Percentiles rank a stretch among this genome's conserved stretches.
Evolutionary conservation across 2,888 invertebrate species (phyloP).

Genomic region (Hydroisotoma schaefferi): DNA sequence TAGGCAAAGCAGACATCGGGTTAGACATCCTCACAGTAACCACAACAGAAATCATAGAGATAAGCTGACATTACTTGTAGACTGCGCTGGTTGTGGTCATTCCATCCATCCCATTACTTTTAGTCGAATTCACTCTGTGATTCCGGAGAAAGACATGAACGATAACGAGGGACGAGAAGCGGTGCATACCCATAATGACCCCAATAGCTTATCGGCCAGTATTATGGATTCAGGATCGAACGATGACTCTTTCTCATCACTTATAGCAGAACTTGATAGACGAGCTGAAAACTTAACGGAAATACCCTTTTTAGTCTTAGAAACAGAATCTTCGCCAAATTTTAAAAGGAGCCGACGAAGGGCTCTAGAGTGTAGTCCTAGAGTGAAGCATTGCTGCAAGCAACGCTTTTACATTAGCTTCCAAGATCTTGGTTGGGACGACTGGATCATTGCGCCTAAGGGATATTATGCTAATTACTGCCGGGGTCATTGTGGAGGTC

Average conservation of each 20-base stretch:
- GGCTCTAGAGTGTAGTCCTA: constrained; percentile 75
- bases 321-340: constrained; percentile 47
- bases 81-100: constrained; percentile 52
- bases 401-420: constrained; percentile 89
- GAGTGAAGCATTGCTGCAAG: constrained; percentile 75
- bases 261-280: neutral
- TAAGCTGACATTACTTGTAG: constrained; percentile 70
- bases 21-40: constrained; percentile 36
- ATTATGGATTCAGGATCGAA: constrained; percentile 2
- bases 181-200: neutral
- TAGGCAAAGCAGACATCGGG: constrained; percentile 43
- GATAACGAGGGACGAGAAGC: neutral
- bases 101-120: constrained; percentile 49
- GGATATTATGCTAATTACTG: constrained; percentile 85
- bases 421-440: constrained; percentile 87
- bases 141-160: constrained; percentile 3
- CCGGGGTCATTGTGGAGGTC: constrained; percentile 77
- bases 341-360: constrained; percentile 66
- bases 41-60: constrained; percentile 50
- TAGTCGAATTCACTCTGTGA: constrained; percentile 31
- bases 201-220: neutral
- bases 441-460: constrained; percentile 82
- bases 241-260: neutral
- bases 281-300: constrained; percentile 38
- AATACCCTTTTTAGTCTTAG: constrained; percentile 47